A percentile compares a stretch with the other conserved stretches of the same genome.
Conservation (phyloP, 2,888 invertebrate species). For the Amphipyra berbera region DNA sequence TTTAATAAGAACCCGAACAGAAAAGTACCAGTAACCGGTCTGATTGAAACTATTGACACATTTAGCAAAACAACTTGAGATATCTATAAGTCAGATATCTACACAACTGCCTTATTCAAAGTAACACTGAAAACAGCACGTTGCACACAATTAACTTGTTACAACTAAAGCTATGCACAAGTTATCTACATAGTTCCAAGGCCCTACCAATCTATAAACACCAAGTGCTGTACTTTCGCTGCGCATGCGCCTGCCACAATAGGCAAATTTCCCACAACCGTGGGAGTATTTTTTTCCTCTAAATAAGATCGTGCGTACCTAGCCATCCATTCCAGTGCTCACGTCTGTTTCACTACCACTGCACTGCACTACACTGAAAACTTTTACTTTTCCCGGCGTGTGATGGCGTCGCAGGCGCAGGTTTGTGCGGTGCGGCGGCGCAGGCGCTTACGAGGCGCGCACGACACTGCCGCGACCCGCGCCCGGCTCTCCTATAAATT, state of each 20-base stretch:
- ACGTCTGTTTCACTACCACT: constrained; percentile 70
- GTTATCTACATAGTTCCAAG: constrained; percentile 54
- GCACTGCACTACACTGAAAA: constrained; percentile 75
- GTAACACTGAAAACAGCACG: constrained; percentile 7
- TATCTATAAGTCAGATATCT: constrained; percentile 2
- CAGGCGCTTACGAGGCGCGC: constrained; percentile 63
- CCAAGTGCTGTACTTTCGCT: constrained; percentile 56
- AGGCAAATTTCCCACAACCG: constrained; percentile 60
- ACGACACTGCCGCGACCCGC: constrained; percentile 75
- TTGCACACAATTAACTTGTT: constrained; percentile 36
- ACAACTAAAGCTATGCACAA: constrained; percentile 41
- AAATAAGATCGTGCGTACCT: constrained; percentile 69
- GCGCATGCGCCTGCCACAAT: constrained; percentile 41
- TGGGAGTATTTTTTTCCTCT: constrained; percentile 57
- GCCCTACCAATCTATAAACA: constrained; percentile 58
- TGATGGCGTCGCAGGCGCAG: constrained; percentile 46
- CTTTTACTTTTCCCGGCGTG: constrained; percentile 74
- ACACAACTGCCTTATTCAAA: constrained; percentile 19
- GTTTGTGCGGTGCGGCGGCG: constrained; percentile 53
- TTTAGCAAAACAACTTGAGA: neutral
- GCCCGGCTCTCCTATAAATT: constrained; percentile 86
- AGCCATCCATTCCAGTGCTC: constrained; percentile 81
- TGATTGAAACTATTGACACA: neutral
- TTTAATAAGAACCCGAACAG: constrained; percentile 19
- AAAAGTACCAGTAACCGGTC: constrained; percentile 39